phyloP scores from a whole-genome alignment of 2,888 invertebrate species.

The Troglohyphantes excavatus region DNA sequence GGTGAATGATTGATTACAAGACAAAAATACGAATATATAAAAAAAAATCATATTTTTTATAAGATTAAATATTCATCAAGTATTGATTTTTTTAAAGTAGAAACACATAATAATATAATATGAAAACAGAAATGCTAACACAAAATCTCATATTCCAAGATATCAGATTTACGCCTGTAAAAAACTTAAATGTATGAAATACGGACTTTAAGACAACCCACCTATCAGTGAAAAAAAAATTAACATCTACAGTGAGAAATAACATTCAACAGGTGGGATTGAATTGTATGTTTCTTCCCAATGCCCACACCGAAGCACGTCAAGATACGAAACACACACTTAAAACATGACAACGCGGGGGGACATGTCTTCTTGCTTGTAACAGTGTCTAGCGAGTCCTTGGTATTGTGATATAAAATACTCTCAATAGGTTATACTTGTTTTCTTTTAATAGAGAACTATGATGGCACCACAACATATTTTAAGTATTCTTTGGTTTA shows the following conservation, averaged over 20 bases:
- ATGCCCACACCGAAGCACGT: not conserved
- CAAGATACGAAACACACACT: constrained; percentile 17
- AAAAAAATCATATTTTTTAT: no score
- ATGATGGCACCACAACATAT: constrained; percentile 50
- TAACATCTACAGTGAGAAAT: not conserved
- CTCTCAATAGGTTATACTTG: not conserved
- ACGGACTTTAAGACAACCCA: not conserved
- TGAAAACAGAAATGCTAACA: no score
- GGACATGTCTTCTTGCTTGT: not conserved
- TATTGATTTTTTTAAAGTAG: no score
- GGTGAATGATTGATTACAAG: no score
- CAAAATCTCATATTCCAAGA: no score
- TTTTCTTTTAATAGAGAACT: constrained; percentile 20
- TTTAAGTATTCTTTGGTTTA: constrained; percentile 76
- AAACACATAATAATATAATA: no score
- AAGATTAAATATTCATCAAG: no score
- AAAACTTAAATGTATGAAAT: no score
- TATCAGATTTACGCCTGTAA: no score
- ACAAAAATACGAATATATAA: no score
- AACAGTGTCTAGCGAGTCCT: not conserved
- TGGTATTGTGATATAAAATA: constrained; percentile 1
- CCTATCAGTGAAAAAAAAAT: constrained; percentile 4
- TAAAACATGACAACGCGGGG: not conserved
- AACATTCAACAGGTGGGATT: not conserved
- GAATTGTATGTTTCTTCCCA: not conserved